Base-by-base conservation (phyloP, 2,888 invertebrate genomes). In the Leptinotarsa juncta region DNA sequence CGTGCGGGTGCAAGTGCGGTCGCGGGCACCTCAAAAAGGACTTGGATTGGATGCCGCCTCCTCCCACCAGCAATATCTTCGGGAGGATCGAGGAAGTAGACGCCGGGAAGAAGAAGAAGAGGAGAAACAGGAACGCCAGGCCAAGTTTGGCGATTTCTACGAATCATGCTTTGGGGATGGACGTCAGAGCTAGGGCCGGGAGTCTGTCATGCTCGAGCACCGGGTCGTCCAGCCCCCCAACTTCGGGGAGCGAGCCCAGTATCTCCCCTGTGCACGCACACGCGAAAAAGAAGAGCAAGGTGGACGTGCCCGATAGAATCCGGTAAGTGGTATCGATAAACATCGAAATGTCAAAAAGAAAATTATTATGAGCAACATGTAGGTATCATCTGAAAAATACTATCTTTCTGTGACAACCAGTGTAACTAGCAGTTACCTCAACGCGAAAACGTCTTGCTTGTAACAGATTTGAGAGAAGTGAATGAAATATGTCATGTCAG, bases 11-110 rank as follows among this genome's bases (percentile, higher is more conserved):
- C 89, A 94, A 94, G 79, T 98, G 98, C 89, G 95, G 95, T 3
- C 91, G 96, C 49, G 98, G 98, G 7, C 97, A 97, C 85, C 88
- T 98, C 82, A 95, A 97, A 85, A 98, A 98, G 88, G 98, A 98
- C 89, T 90, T 97, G 69, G 96, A 98, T 87, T 98, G 97, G 95
- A 91, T 93, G 85, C 93, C 95, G 71, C 93, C 94, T 53, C 90
- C 91, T 15, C 90, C 91, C 67, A 90, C 89, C 1, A 89, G 88
- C 79, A 88, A 86, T 75, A 87, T 88, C 57, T 89, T 89, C 80
- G 89, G 89, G 57, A 88, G 89, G 42, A 87, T 88, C 67, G 90
- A 90, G 62, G 92, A 91, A 67, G 89, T 90, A 55, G 89, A 88
- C 70, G 89, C 88, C 75, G 90, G 89, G 75, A 89, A 88, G 67